A percentile compares a stretch with the other conserved stretches of the same genome.
phyloP scores from a whole-genome alignment of 2,888 invertebrate species.

The Agriopis aurantiaria region DNA sequence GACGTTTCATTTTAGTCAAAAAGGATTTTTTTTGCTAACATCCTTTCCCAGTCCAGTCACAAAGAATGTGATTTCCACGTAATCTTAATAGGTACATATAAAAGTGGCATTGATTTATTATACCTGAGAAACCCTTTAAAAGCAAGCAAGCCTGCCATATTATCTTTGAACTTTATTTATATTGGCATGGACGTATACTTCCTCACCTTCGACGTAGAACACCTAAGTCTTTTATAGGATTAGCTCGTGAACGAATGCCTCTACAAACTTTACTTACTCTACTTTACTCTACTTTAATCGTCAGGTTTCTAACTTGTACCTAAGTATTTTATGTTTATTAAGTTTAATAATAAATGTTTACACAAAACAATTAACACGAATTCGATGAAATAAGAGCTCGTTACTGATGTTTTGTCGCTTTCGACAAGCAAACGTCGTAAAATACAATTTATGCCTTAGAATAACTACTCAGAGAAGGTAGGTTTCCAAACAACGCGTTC shows the following conservation, averaged over 20 bases:
- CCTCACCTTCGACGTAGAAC: not conserved
- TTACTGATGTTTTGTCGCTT: not conserved
- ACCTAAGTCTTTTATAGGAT: conserved; percentile 61
- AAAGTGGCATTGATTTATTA: conserved; percentile 21
- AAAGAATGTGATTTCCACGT: not conserved
- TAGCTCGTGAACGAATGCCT: conserved; percentile 39
- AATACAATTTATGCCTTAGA: not conserved
- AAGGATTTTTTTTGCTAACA: no score
- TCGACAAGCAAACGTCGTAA: not conserved
- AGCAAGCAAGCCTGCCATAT: conserved; percentile 1
- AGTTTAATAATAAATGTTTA: not conserved
- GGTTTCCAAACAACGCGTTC: no score
- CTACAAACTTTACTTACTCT: not conserved
- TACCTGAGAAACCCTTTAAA: conserved; percentile 18
- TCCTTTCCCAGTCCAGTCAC: no score
- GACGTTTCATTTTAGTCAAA: no score
- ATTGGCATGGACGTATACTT: not conserved
- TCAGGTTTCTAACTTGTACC: not conserved
- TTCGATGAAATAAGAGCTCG: not conserved
- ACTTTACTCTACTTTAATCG: no score
- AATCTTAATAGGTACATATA: conserved; percentile 19
- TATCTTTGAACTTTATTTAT: not conserved
- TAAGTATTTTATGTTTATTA: not conserved
- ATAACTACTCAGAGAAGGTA: no score
- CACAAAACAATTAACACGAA: not conserved